Base-by-base conservation (phyloP, 2,888 invertebrate genomes). In the Calliphora vomitoria region DNA sequence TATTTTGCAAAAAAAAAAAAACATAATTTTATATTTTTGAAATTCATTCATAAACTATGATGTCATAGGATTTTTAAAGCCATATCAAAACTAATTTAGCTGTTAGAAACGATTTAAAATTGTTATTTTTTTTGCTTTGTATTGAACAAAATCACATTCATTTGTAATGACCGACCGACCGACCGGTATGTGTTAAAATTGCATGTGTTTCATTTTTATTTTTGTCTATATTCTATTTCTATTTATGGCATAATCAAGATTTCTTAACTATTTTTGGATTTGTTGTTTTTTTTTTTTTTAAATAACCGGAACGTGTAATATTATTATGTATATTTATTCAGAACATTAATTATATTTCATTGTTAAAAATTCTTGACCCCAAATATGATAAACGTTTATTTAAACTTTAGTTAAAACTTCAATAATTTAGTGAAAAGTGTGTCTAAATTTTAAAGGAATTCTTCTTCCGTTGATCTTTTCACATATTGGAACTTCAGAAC, bases 191-290 rank as follows among this genome's bases (percentile, higher is more conserved):
- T 44, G 64, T 64, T 20, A 41, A 66, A 11, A 66, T 44, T 66
- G 44, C 71, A 60, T 71, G 71, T 71, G 53, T 53, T 38, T 53
- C 8, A 68, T 35, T 20, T 81, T 62, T 72, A 55, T 66, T 25
- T 69, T 74, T 64, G 47, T 58, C n/a, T 71, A 11, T 25, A 15
- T 15, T 50, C n/a, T 50, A 8, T 47, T 60, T 64, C 74, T 82
- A 62, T 82, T 79, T 79, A 82, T 82, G 82, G 82, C 62, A 15
- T 50, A 35, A 72, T 86, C 68, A 79, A 79, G 82, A 86, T 82
- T 86, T 79, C 6, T 62, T 35, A 60, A 44, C 68, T 20, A 62
- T 68, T 79, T 82, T 74, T 79, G 68, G 78, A 8, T 62, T 71
- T 62, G 10, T 55, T 20, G n/a, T n/a, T 58, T 18, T 50, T 74